Base-by-base conservation (phyloP, 2,113 vertebrate species). In the Mesembrinibis cayennensis region DNA sequence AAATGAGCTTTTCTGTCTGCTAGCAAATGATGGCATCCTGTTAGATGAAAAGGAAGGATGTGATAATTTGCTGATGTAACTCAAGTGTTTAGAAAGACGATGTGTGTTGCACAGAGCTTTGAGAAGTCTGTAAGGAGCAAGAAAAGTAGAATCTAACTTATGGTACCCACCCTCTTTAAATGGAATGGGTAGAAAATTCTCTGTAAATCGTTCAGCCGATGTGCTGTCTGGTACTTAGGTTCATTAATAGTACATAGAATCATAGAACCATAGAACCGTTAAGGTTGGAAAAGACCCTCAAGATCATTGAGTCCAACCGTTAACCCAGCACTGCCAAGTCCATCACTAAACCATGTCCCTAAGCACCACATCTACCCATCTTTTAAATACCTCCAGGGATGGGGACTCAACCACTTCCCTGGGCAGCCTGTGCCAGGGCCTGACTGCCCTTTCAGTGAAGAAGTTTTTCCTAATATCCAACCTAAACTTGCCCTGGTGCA, bases 51-150 rank as follows among this genome's bases (percentile, higher is more conserved):
- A 80, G 73, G 82, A 80, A 92, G 85, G 76, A 79, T 80, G 50
- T 66, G 74, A 53, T 84, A 80, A 90, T 92, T 83, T 96, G 88
- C 80, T 92, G 76, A 67, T 90, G 52, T 59, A 89, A n/a, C 44
- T 83, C n/a, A 42, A 44, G 34, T 59, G 29, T 80, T 95, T 62
- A 52, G 76, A 56, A 87, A 34, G 52, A 81, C 2, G 1, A 27
- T 42, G 6, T 65, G 22, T 58, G 45, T 82, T 70, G 49, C 55
- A 25, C 3, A 62, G 76, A 63, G 44, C 53, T 81, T 84, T 52
- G 82, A 66, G 56, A 67, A 87, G 59, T 45, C 76, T 88, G 25
- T 55, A 69, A 78, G 44, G 74, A 76, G 56, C 42, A 47, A 52
- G 52, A 61, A 63, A 74, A 72, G 11, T 30, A 80, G 62, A 80